Base-by-base conservation (phyloP, 2,888 invertebrate genomes). In the Alviniconcha strummeri region DNA sequence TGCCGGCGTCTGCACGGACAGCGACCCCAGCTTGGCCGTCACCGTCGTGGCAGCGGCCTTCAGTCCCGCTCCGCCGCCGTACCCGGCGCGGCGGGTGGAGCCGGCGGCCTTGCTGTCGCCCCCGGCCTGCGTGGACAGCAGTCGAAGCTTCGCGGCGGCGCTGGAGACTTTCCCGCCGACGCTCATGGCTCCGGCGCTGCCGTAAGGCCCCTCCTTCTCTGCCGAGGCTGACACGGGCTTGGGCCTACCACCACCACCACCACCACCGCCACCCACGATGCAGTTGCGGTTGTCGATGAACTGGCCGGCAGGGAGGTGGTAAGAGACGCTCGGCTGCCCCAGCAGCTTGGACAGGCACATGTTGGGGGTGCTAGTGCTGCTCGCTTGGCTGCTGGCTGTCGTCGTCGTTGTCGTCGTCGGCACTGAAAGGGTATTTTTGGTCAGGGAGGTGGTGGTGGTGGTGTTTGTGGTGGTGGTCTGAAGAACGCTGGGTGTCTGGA, bases 271-370 rank as follows among this genome's bases (percentile, higher is more conserved):
- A 69, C 76, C 82, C 13, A 82, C n/a, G 17, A 82, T 64, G 55
- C 36, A 36, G 36, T 36, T 55, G 19, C 69, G 69, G 17, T 77
- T 82, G 75, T 82, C 82, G 6, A 77, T 64, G 69, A 69, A 82
- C 56, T 52, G 57, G 19, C 77, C 82, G 7, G 67, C 67, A 13
- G 81, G 74, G 11, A 80, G 56, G 36, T 36, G 36, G 11, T 64
- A 54, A 5, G 82, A 52, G 5, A 82, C 82, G n/a, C 69, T 77
- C 7, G 82, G 82, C 77, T 82, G 82, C 57, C 82, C 82, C 56
- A 82, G 77, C 67, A 82, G 77, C 69, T 77, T 75, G 13, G 82
- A 82, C 13, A 77, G 56, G n/a, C 76, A 75, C 57, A 52, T 15
- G 75, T 54, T 69, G 13, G 79, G 54, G 17, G 54, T 11, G 52